A percentile compares a stretch with the other conserved stretches of the same genome.
Conservation (phyloP, 2,888 invertebrate species). For the Phragmatobia fuliginosa region DNA sequence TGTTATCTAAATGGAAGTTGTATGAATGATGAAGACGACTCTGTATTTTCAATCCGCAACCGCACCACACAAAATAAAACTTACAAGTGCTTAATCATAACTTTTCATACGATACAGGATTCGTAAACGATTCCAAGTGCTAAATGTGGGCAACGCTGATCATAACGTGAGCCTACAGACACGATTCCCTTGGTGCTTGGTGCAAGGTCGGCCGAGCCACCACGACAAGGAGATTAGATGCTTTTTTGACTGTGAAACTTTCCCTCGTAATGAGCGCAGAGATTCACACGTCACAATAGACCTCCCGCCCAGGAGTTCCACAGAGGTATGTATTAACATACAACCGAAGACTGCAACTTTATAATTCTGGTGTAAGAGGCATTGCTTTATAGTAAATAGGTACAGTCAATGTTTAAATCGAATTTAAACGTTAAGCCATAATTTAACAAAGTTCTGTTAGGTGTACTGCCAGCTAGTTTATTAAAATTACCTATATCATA, state of each 20-base stretch:
- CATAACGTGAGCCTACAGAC: constrained; percentile 49
- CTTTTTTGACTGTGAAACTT: constrained; percentile 8
- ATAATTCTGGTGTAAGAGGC: not conserved
- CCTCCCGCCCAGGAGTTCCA: constrained; percentile 57
- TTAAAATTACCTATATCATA: no score
- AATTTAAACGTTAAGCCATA: not conserved
- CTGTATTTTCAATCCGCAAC: no score
- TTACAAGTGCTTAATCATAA: not conserved
- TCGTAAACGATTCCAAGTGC: constrained; percentile 62
- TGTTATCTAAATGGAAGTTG: no score
- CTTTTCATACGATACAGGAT: constrained; percentile 55
- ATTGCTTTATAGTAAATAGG: not conserved
- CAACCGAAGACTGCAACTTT: not conserved
- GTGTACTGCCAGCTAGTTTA: no score
- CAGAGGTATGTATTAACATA: constrained; percentile 47
- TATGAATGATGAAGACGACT: no score
- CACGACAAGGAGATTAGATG: constrained; percentile 23
- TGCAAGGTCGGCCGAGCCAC: constrained; percentile 19
- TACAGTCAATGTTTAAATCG: not conserved
- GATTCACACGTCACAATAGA: constrained; percentile 27
- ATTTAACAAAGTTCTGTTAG: not conserved
- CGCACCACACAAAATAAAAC: no score
- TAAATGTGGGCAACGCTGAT: constrained; percentile 64
- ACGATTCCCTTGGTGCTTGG: constrained; percentile 59
- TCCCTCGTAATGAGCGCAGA: not conserved